These are phyloP conservation scores for Chionis minor DNA, from an alignment of 2,113 vertebrate genomes.

Conservation along the genomic window DNA sequence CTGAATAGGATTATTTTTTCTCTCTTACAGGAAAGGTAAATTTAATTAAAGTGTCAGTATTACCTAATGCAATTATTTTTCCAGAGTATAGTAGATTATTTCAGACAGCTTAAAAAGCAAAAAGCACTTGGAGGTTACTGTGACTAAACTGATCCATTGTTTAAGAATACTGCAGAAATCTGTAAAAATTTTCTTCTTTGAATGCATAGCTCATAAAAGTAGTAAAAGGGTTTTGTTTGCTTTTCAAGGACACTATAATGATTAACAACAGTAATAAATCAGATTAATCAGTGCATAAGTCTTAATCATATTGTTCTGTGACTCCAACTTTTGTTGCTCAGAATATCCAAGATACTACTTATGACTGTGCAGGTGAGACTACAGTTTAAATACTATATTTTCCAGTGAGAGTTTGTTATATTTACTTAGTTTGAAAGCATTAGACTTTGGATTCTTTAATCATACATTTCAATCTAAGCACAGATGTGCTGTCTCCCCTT, in stretches of 20 bases:
- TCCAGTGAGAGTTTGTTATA: neutral
- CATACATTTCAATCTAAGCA: neutral
- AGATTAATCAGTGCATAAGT: neutral
- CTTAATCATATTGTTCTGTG: neutral
- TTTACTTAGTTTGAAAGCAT: neutral
- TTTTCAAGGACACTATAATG: neutral
- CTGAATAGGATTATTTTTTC: constrained; percentile 26
- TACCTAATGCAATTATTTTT: constrained; percentile 64
- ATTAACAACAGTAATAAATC: neutral
- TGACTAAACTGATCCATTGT: neutral
- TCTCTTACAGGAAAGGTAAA: constrained; percentile 42
- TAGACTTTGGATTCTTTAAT: neutral
- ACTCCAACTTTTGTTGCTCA: neutral
- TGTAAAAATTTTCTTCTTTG: neutral
- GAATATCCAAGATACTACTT: neutral
- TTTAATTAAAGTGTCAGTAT: constrained; percentile 73
- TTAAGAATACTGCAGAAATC: neutral
- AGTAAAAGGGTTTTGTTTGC: neutral
- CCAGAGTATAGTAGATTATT: constrained; percentile 46
- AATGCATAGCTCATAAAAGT: neutral
- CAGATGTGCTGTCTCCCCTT: neutral
- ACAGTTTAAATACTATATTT: neutral
- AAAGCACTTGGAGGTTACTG: constrained; percentile 32
- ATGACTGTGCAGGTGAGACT: neutral
- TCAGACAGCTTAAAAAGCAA: constrained; percentile 45